These are phyloP conservation scores for Pyralis farinalis DNA, from an alignment of 2,888 invertebrate species.

Conservation along the genomic window DNA sequence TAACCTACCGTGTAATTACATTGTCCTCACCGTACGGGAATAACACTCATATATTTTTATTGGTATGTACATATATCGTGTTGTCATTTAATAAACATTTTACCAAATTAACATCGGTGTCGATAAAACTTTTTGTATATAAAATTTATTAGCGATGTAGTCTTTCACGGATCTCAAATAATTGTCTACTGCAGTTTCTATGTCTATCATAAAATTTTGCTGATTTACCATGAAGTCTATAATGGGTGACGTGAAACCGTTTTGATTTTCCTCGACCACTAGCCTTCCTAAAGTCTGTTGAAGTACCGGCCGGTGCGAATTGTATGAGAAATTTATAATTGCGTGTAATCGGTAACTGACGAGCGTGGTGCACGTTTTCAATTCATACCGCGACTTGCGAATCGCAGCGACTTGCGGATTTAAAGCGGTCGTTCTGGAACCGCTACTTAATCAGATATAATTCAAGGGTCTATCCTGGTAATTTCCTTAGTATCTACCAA, in stretches of 20 bases:
- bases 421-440: neutral
- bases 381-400: conserved; percentile 29
- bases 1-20: conserved; percentile 16
- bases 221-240: neutral
- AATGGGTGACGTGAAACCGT: conserved; percentile 6
- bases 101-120: neutral
- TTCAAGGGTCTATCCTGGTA: no score
- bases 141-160: conserved; percentile 4
- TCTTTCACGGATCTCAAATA: neutral
- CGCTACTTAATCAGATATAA: no score
- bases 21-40: conserved; percentile 7
- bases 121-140: neutral
- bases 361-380: conserved; percentile 57
- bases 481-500: no score
- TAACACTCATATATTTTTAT: neutral
- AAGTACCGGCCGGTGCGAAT: conserved; percentile 26
- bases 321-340: conserved; percentile 36
- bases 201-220: neutral
- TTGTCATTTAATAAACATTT: neutral
- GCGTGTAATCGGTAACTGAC: conserved; percentile 47
- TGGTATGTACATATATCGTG: neutral
- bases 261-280: conserved; percentile 3
- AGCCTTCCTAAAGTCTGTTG: conserved; percentile 2
- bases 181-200: neutral
- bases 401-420: conserved; percentile 1